Evolutionary conservation across 1,140 invertebrate genomes (phyloP), one percentile per base, ranked within the genome.

Genomic region (Eciton burchellii): DNA sequence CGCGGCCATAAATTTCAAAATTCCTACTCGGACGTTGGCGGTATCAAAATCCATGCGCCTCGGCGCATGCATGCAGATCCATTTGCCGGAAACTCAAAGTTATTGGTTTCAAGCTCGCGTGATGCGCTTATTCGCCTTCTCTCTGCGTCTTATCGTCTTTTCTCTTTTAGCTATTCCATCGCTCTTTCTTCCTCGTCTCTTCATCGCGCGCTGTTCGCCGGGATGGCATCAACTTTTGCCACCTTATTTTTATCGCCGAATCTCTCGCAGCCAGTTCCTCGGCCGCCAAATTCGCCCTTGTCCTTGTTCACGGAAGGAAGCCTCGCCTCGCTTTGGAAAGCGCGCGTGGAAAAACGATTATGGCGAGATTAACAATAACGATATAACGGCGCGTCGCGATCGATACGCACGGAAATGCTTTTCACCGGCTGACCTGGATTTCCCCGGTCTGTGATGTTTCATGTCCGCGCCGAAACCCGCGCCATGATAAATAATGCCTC

Each of bases 1-100:
- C 56, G 57, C 85, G 60, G 68, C 52, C 74, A 81, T 87, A 86
- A 83, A 87, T 87, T 87, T 86, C 47, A 21, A 86, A 87, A 86
- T 83, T 84, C 62, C 63, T n/a, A 70, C 29, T 68, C 73, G 56
- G 65, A 54, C 65, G 41, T 49, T 35, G 52, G 47, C 29, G 62
- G 56, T 21, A 70, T 24, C 16, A 8, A 65, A 54, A 66, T 26
- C 47, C n/a, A 8, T 9, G 19, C n/a, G n/a, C 14, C 19, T 57
- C 16, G 21, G n/a, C 66, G 9, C 45, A 56, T 45, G n/a, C 43
- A 60, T 81, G 29, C 83, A 21, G 24, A 19, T 9, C 19, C 79
- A 65, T 68, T 57, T 57, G 49, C n/a, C 8, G 49, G 56, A 35
- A 26, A 57, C 14, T 11, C 60, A 21, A 74, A 74, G 74, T 86